Evolutionary conservation across 92 coral and sea anemone genomes (phyloP), one percentile per base, ranked within the genome.

Genomic region (Epizoanthus scotinus): DNA sequence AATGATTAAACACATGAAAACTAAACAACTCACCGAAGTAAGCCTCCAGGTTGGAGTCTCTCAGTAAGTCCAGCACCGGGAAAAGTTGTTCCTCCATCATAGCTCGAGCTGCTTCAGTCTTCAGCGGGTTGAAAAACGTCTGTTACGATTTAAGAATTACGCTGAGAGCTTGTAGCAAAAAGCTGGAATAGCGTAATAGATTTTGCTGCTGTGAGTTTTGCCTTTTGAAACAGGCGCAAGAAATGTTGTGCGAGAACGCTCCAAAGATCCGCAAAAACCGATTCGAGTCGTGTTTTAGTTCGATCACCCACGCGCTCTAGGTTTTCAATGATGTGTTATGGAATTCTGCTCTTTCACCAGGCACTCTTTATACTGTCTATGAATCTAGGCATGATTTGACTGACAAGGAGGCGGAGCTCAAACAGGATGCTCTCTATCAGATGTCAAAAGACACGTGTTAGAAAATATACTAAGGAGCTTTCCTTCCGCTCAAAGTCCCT

Each of bases 81-180:
- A 75, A 75, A 34, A 75, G 81, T 25, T 75, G 81, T 59, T 75
- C 81, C 2, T 75, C 81, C 81, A 75, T 75, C 81, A 75, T 59
- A 44, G 22, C 56, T 59, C 36, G 59, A 29, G 81, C 81, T 59
- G 81, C 31, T 75, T 75, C 81, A 75, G 81, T 75, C 55, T 75
- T 75, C 52, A 75, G 81, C 81, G 69, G 49, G 81, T 58, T 75
- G 67, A 75, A 59, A 59, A 75, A 75, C 81, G 81, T 59, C 81
- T 75, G 81, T 75, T 59, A 59, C 81, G 62, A 75, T 67, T 75
- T 59, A 60, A 59, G 81, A 60, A 34, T 75, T 75, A 75, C 81
- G 81, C 81, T 75, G 81, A 75, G 67, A 25, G 81, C 54, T 75
- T 75, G 81, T 75, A 75, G 81, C 81, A 75, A 75, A 40, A 75